Evolutionary conservation across 2,113 vertebrate genomes (phyloP).

Genomic region (Eclectus roratus): DNA sequence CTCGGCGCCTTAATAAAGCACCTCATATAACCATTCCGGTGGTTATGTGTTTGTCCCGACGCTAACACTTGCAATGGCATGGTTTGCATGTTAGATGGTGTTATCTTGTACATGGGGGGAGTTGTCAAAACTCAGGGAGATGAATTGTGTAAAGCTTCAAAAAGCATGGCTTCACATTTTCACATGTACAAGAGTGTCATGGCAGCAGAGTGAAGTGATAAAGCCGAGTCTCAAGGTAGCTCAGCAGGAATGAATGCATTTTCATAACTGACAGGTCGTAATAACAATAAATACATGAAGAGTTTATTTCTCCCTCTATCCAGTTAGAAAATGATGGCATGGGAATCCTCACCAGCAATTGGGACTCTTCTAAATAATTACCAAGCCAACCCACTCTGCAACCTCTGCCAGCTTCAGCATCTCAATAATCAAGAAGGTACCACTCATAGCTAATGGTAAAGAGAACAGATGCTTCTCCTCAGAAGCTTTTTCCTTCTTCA

Average conservation of each 20-base stretch:
- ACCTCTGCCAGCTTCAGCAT: constrained; percentile 20
- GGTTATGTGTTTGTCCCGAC: too few species aligned
- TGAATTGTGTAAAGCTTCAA: not conserved
- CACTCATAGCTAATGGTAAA: constrained; percentile 11
- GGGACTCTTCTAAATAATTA: constrained; percentile 37
- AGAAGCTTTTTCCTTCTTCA: not conserved
- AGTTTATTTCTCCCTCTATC: constrained; percentile 47
- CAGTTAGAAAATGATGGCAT: constrained; percentile 17
- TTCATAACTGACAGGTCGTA: constrained; percentile 30
- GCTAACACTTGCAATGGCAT: not conserved
- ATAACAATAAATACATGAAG: constrained; percentile 54
- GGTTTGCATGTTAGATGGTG: not conserved
- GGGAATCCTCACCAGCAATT: not conserved
- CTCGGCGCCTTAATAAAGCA: too few species aligned
- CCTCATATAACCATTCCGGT: too few species aligned
- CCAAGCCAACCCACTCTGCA: not conserved
- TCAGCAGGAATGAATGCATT: constrained; percentile 37
- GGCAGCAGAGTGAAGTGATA: constrained; percentile 35
- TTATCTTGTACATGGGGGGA: not conserved
- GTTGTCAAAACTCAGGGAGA: constrained; percentile 3
- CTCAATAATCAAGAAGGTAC: constrained; percentile 49
- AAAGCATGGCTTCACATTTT: not conserved
- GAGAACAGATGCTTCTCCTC: not conserved
- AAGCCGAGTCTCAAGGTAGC: not conserved
- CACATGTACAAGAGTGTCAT: not conserved